Evolutionary conservation across 2,797 vertebrate species (phyloP).

Genomic region (Hyperoplus lanceolatus): DNA sequence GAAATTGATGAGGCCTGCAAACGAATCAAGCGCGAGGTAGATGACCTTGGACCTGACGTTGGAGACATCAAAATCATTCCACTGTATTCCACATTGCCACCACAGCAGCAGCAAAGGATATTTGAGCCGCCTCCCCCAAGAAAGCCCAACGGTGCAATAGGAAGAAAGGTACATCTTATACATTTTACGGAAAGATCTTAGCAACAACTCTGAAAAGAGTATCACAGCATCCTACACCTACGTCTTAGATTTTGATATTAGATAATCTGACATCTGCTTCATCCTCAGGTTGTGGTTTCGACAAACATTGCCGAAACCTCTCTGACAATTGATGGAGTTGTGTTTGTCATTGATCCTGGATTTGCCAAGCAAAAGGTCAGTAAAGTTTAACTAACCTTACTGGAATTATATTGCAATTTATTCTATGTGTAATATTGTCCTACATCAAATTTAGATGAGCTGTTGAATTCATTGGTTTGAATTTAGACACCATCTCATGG

Average conservation of each 20-base stretch:
- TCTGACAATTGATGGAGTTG: conserved; percentile 98
- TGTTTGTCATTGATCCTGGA: conserved; percentile 99
- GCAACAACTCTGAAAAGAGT: neutral
- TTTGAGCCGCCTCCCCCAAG: conserved; percentile 97
- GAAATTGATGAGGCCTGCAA: conserved; percentile 99
- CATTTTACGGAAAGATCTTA: neutral
- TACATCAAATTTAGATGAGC: neutral
- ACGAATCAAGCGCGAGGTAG: conserved; percentile 98
- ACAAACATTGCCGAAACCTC: conserved; percentile 99
- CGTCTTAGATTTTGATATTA: neutral
- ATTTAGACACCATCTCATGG: neutral
- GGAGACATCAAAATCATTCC: conserved; percentile 99
- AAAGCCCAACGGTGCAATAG: conserved; percentile 96
- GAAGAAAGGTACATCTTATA: conserved; percentile 91
- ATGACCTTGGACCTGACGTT: conserved; percentile 97
- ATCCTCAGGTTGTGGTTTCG: conserved; percentile 94
- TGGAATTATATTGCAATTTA: neutral
- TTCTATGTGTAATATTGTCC: neutral
- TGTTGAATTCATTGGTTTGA: neutral
- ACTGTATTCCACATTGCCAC: conserved; percentile 97
- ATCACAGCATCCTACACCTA: too few relatives aligned
- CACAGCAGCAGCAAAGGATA: conserved; percentile 98
- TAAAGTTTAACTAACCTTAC: neutral
- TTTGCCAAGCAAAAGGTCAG: conserved; percentile 98
- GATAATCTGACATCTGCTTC: conserved; percentile 6